These are phyloP conservation scores for Calycopis cecrops DNA, from an alignment of 1,140 invertebrate genomes.

Conservation along the genomic window DNA sequence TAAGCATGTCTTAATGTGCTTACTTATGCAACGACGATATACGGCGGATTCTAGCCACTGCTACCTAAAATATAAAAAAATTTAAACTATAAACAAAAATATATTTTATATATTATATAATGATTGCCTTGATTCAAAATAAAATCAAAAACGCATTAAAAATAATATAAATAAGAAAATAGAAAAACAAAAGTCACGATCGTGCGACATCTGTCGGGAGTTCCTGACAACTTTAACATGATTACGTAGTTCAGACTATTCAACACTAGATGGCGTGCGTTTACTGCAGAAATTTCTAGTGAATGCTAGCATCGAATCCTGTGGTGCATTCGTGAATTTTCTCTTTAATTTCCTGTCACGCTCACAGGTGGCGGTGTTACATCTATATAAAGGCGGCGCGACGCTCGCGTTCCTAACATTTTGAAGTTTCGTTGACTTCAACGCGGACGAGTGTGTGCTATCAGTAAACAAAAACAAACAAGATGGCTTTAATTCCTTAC, in stretches of 20 bases:
- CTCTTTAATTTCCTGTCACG: slow-evolving; percentile 1
- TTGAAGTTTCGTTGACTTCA: neutral
- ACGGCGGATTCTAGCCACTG: no score
- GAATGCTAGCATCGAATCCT: neutral
- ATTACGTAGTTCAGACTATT: slow-evolving; percentile 5
- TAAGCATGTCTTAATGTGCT: no score
- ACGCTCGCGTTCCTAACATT: slow-evolving; percentile 2
- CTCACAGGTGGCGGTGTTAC: slow-evolving; percentile 43
- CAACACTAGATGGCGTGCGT: slow-evolving; percentile 20
- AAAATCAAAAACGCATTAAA: no score
- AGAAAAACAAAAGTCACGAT: neutral
- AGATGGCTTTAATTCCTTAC: slow-evolving; percentile 54
- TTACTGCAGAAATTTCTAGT: slow-evolving; percentile 9
- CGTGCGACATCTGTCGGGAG: neutral
- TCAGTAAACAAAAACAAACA: slow-evolving; percentile 4
- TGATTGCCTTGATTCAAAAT: no score
- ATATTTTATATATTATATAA: no score
- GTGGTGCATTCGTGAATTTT: neutral
- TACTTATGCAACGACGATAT: no score
- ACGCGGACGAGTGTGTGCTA: neutral
- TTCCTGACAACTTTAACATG: neutral
- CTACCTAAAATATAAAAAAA: no score
- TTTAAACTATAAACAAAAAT: no score
- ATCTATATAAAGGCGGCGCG: slow-evolving; percentile 41
- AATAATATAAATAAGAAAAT: no score